Percentiles rank a stretch among this genome's conserved stretches.
phyloP scores from a whole-genome alignment of 1,140 invertebrate genomes.

The Drosophila nikananu region DNA sequence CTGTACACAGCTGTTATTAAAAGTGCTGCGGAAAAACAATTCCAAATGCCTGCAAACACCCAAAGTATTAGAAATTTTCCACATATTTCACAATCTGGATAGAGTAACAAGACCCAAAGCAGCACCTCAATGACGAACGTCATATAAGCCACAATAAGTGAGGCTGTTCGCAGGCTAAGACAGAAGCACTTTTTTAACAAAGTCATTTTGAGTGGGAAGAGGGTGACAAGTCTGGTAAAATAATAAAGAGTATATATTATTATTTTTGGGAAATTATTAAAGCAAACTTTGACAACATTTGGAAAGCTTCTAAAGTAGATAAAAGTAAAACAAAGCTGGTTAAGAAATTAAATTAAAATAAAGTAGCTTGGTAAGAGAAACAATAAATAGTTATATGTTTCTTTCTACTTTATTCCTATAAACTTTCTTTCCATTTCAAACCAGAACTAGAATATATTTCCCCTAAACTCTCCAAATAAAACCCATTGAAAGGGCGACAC shows the following conservation, averaged over 20 bases:
- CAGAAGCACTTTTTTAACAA: not conserved
- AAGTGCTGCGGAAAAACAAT: not conserved
- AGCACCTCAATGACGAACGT: not conserved
- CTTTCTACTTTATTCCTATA: not conserved
- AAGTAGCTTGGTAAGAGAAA: too few relatives aligned
- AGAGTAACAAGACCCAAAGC: not conserved
- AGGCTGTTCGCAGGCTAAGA: not conserved
- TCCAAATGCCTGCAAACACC: not conserved
- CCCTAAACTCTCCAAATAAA: not conserved
- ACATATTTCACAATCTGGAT: not conserved
- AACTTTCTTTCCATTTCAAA: not conserved
- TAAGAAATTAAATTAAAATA: not conserved
- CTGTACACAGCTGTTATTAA: not conserved
- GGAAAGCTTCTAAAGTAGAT: not conserved
- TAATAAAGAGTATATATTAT: not conserved
- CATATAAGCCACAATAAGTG: not conserved
- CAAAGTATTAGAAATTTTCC: not conserved
- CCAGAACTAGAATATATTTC: slow-evolving; percentile 6
- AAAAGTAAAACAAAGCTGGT: not conserved
- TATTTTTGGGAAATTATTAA: not conserved
- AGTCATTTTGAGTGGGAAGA: not conserved
- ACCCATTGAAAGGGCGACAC: slow-evolving; percentile 17
- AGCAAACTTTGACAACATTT: not conserved
- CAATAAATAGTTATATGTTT: not conserved
- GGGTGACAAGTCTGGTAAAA: not conserved